Base-by-base conservation (phyloP, 1,140 invertebrate species). In the Eurosta solidaginis region DNA sequence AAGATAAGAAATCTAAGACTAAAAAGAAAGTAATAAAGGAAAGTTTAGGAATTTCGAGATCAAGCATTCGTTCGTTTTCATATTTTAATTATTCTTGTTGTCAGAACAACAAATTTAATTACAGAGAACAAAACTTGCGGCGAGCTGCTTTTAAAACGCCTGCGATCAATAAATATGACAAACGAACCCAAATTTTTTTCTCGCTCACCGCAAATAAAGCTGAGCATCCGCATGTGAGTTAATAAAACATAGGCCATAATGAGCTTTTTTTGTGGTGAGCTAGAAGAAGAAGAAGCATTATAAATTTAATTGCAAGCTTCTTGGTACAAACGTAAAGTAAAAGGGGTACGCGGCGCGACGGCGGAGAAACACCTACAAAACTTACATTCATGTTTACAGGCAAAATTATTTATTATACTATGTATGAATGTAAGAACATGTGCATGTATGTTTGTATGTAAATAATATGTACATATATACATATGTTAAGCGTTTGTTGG, bases 221-320 rank as follows among this genome's bases (percentile, higher is more conserved):
- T 22, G 7, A 20, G n/a, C 49, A 4, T 25, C 22, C 49, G 10
- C 10, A 7, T 52, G 49, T 6, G 49, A 25, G 49, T 22, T 7
- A 22, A 20, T 36, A 33, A 68, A 68, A 42, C 36, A 68, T 68
- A 68, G 59, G 59, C 59, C 59, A 33, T 68, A 68, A 68, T 68
- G 59, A 68, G 59, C 59, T 40, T 68, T 59, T n/a, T n/a, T 68
- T 68, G 59, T 40, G 59, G 59, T 68, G 59, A 36, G n/a, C n/a
- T n/a, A n/a, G n/a, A n/a, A n/a, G n/a, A 12, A 10, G 14, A n/a
- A 17, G 6, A 4, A 14, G 59, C 29, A 40, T 40, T 68, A 68
- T 36, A 59, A 63, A 36, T 36, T 68, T 68, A 68, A 68, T 68
- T 68, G 59, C 33, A 40, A 68, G 33, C 33, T n/a, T n/a, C n/a